These are phyloP conservation scores for Apteryx owenii DNA, from an alignment of 2,113 vertebrate species.

Conservation along the genomic window DNA sequence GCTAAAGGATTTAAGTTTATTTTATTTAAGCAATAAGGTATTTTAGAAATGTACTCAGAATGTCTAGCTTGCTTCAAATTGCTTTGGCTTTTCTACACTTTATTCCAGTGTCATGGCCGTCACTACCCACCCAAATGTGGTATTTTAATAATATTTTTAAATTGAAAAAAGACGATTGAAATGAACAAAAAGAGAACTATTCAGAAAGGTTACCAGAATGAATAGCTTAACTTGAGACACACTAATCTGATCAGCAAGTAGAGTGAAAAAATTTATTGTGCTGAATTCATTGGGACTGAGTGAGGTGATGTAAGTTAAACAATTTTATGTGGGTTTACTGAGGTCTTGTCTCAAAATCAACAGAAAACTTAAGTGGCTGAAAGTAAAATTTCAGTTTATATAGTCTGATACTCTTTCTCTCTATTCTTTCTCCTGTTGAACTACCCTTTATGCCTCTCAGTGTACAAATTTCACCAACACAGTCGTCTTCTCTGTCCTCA, in stretches of 20 bases:
- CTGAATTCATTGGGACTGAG: not conserved
- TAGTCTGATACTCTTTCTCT: not conserved
- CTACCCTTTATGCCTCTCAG: not conserved
- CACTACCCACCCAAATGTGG: slow-evolving; percentile 30
- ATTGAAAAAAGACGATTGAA: not conserved
- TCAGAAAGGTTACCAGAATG: not conserved
- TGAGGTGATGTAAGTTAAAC: not conserved
- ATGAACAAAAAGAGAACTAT: not conserved
- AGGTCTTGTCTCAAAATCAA: not conserved
- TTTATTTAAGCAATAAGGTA: slow-evolving; percentile 63
- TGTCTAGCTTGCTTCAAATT: slow-evolving; percentile 18
- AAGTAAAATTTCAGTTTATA: not conserved
- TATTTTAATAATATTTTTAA: slow-evolving; percentile 40
- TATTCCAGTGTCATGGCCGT: not conserved
- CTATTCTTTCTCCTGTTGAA: not conserved
- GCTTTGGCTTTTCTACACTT: slow-evolving; percentile 27
- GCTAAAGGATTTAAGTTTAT: slow-evolving; percentile 53
- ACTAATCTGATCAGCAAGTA: not conserved
- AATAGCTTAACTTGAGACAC: not conserved
- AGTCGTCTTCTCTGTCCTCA: not conserved
- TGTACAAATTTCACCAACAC: not conserved
- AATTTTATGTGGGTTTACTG: not conserved
- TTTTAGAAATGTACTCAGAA: slow-evolving; percentile 65
- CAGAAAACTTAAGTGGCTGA: not conserved
- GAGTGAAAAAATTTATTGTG: not conserved